phyloP scores from a whole-genome alignment of 2,888 invertebrate genomes.

The Caenorhabditis japonica region DNA sequence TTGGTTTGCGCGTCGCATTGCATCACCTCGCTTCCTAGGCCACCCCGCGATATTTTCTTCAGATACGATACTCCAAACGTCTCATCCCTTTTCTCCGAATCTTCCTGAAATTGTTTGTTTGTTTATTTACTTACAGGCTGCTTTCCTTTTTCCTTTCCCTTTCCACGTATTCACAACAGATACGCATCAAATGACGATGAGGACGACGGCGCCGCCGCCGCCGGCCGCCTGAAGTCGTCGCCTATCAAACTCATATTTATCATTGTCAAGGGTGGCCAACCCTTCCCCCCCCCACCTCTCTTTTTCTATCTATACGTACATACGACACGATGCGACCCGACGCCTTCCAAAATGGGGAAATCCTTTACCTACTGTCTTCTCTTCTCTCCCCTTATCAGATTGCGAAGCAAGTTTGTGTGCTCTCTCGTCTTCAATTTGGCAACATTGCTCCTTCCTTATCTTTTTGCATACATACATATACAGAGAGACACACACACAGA shows the following conservation, averaged over 20 bases:
- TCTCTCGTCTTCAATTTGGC: slow-evolving; percentile 37
- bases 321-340: too few relatives aligned
- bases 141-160: slow-evolving; percentile 14
- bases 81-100: neutral
- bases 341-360: slow-evolving; percentile 23
- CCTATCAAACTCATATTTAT: slow-evolving; percentile 49
- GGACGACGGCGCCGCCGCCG: slow-evolving; percentile 14
- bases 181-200: slow-evolving; percentile 20
- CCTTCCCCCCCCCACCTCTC: neutral
- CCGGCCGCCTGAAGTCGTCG: slow-evolving; percentile 25
- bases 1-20: too few relatives aligned
- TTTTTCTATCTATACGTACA: neutral
- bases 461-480: too few relatives aligned
- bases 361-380: neutral
- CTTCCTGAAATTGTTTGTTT: slow-evolving; percentile 16
- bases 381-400: slow-evolving; percentile 6
- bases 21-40: too few relatives aligned
- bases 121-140: slow-evolving; percentile 2
- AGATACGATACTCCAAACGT: slow-evolving; percentile 8
- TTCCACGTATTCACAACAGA: slow-evolving; percentile 20
- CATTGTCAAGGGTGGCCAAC: slow-evolving; percentile 23
- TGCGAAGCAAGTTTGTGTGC: slow-evolving; percentile 5
- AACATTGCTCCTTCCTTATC: slow-evolving; percentile 32
- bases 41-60: neutral
- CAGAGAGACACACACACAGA: slow-evolving; percentile 39